A percentile compares a stretch with the other conserved stretches of the same genome.
These are phyloP conservation scores for Pyrocoelia pectoralis DNA, from an alignment of 2,888 invertebrate species.

Conservation along the genomic window DNA sequence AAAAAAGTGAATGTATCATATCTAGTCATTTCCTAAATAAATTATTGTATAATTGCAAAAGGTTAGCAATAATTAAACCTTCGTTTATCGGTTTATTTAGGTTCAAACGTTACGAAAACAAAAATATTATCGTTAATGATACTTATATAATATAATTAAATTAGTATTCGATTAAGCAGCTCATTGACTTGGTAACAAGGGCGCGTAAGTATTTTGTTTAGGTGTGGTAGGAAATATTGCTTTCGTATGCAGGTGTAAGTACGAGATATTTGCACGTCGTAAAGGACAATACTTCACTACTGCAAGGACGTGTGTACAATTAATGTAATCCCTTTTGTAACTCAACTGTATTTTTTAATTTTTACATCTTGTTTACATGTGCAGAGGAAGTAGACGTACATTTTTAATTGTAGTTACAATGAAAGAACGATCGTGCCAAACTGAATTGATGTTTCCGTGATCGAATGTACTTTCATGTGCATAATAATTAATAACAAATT, in stretches of 20 bases:
- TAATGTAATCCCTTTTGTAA: conserved; percentile 30
- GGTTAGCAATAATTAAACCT: not conserved
- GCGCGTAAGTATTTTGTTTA: conserved; percentile 39
- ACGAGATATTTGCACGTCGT: conserved; percentile 40
- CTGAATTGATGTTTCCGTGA: not conserved
- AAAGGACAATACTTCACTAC: conserved; percentile 41
- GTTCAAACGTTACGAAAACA: conserved; percentile 15
- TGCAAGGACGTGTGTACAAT: conserved; percentile 44
- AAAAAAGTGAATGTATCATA: conserved; percentile 1
- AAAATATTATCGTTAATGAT: conserved; percentile 13
- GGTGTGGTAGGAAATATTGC: conserved; percentile 32
- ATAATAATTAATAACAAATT: too few relatives aligned
- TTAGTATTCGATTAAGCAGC: conserved; percentile 30
- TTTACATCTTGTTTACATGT: not conserved
- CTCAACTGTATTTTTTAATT: not conserved
- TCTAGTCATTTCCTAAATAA: conserved; percentile 26
- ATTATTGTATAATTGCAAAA: conserved; percentile 2
- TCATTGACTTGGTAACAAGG: conserved; percentile 30
- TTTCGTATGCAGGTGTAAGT: conserved; percentile 30
- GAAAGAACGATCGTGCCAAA: not conserved
- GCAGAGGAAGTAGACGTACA: not conserved
- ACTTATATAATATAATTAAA: conserved; percentile 27
- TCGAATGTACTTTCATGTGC: not conserved
- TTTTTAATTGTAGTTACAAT: not conserved
- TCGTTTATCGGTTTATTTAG: not conserved